Percentiles rank a stretch among this genome's conserved stretches.
These are phyloP conservation scores for Agraylea sexmaculata DNA, from an alignment of 1,140 invertebrate species.

Conservation along the genomic window DNA sequence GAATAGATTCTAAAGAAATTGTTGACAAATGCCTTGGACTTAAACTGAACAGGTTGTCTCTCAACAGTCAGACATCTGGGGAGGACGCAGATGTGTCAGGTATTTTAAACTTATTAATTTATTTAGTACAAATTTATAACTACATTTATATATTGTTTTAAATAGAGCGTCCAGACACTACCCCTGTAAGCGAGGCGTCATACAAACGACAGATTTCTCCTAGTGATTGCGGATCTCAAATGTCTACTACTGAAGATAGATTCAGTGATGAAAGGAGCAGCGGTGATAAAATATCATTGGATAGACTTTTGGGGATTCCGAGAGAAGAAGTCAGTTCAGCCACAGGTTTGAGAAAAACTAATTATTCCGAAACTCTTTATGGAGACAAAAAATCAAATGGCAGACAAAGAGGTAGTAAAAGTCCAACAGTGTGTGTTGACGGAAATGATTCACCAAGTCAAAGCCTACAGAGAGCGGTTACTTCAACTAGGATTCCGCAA, in stretches of 20 bases:
- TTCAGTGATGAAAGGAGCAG: constrained; percentile 10
- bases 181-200: constrained; percentile 8
- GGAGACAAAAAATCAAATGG: constrained; percentile 35
- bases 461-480: constrained; percentile 29
- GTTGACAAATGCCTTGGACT: constrained; percentile 28
- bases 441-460: constrained; percentile 42
- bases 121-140: background rate
- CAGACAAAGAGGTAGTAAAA: constrained; percentile 33
- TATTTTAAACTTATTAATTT: constrained; percentile 26
- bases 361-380: constrained; percentile 46
- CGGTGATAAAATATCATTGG: constrained; percentile 24
- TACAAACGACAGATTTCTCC: constrained; percentile 13
- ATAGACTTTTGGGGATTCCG: constrained; percentile 38
- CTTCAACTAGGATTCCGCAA: constrained; percentile 28
- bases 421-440: constrained; percentile 38
- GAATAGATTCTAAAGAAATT: constrained; percentile 22
- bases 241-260: constrained; percentile 16
- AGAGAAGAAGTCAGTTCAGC: constrained; percentile 54
- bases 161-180: constrained; percentile 16
- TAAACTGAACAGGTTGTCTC: constrained; percentile 47
- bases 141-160: constrained; percentile 7
- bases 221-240: constrained; percentile 13
- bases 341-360: constrained; percentile 53
- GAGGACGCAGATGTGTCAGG: constrained; percentile 56
- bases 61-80: constrained; percentile 52